phyloP scores from a whole-genome alignment of 2,888 invertebrate genomes.

The Idaea aversata region DNA sequence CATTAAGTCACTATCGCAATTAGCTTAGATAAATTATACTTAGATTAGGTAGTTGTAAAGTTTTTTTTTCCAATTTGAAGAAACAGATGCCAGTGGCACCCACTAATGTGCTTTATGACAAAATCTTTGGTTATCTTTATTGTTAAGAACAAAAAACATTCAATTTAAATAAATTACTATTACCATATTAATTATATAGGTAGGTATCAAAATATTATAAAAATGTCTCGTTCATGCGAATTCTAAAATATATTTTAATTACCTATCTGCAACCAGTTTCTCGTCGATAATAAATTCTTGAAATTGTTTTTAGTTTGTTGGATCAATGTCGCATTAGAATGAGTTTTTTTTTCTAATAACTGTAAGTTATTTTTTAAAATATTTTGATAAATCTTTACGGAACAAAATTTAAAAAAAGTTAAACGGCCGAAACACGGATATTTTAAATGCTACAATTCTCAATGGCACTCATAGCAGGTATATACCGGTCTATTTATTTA shows the following conservation, averaged over 20 bases:
- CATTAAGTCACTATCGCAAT: no score
- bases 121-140: not conserved
- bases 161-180: not conserved
- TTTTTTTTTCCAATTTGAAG: not conserved
- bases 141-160: not conserved
- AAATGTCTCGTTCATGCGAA: constrained; percentile 1
- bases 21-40: no score
- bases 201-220: not conserved
- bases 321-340: not conserved
- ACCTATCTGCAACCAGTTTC: constrained; percentile 4
- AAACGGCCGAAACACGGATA: constrained; percentile 19
- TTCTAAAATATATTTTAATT: constrained; percentile 2
- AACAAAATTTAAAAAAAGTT: not conserved
- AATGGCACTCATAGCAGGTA: constrained; percentile 19
- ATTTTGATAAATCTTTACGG: not conserved
- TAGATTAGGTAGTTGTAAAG: no score
- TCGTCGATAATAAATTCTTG: constrained; percentile 1
- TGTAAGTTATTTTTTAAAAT: not conserved
- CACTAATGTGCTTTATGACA: not conserved
- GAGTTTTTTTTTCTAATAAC: not conserved
- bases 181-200: not conserved
- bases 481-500: constrained; percentile 17
- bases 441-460: constrained; percentile 19
- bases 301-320: not conserved
- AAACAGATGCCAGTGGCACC: not conserved